Evolutionary conservation across 2,888 invertebrate genomes (phyloP).

Genomic region (Carabus problematicus): DNA sequence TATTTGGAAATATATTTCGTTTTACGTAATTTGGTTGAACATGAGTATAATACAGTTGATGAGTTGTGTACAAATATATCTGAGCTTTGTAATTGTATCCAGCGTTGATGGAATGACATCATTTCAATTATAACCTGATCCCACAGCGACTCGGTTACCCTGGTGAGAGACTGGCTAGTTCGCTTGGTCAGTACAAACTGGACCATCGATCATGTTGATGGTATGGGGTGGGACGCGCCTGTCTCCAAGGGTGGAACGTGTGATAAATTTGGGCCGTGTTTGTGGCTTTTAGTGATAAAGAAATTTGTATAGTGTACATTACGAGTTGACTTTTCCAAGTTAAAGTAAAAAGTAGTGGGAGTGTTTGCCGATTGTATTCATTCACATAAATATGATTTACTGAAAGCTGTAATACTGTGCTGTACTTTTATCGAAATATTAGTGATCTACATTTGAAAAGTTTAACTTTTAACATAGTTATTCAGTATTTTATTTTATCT

Average conservation of each 20-base stretch:
- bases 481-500: too few relatives aligned
- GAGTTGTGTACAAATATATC: constrained; percentile 25
- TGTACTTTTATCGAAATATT: too few relatives aligned
- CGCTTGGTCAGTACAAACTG: constrained; percentile 21
- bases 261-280: neutral
- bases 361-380: too few relatives aligned
- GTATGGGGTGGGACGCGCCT: neutral
- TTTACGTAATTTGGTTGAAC: too few relatives aligned
- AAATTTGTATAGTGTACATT: neutral
- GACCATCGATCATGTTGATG: constrained; percentile 23
- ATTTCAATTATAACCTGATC: constrained; percentile 36
- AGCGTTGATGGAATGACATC: constrained; percentile 34
- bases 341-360: too few relatives aligned
- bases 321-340: too few relatives aligned
- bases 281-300: constrained; percentile 2
- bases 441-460: too few relatives aligned
- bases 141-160: constrained; percentile 2
- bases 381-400: too few relatives aligned
- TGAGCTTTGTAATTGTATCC: constrained; percentile 26
- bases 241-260: neutral
- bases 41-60: too few relatives aligned
- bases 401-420: too few relatives aligned
- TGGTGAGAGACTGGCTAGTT: neutral
- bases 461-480: too few relatives aligned
- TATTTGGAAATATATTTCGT: too few relatives aligned